phyloP scores from a whole-genome alignment of 2,797 vertebrate genomes.

The Sylvia borin region DNA sequence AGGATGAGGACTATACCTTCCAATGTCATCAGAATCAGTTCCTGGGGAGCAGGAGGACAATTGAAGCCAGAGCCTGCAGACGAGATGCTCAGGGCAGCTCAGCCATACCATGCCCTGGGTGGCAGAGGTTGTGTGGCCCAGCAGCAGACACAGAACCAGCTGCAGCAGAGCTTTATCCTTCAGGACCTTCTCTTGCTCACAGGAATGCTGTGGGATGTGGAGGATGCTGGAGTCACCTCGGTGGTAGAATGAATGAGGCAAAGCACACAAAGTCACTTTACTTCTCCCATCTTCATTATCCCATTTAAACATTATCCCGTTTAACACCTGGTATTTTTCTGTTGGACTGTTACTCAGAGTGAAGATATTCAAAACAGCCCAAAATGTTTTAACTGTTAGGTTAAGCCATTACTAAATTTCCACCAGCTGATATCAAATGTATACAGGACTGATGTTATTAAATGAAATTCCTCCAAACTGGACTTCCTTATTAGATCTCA shows the following conservation, averaged over 20 bases:
- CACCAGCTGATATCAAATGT: neutral
- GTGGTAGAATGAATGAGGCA: neutral
- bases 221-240: neutral
- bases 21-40: neutral
- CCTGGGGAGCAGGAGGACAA: neutral
- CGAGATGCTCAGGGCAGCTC: neutral
- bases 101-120: neutral
- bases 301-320: neutral
- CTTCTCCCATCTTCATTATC: neutral
- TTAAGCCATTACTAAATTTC: neutral
- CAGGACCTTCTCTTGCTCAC: neutral
- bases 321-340: neutral
- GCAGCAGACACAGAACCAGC: neutral
- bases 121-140: neutral
- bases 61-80: neutral
- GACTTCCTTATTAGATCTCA: neutral
- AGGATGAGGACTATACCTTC: neutral
- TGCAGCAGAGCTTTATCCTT: neutral
- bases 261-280: neutral
- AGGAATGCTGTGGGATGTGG: neutral
- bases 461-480: neutral
- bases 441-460: neutral
- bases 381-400: neutral
- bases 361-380: neutral
- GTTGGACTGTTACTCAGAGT: neutral